Percentiles rank a stretch among this genome's conserved stretches.
These are phyloP conservation scores for Cyphomyrus discorhynchus DNA, from an alignment of 2,113 vertebrate species.

Conservation along the genomic window DNA sequence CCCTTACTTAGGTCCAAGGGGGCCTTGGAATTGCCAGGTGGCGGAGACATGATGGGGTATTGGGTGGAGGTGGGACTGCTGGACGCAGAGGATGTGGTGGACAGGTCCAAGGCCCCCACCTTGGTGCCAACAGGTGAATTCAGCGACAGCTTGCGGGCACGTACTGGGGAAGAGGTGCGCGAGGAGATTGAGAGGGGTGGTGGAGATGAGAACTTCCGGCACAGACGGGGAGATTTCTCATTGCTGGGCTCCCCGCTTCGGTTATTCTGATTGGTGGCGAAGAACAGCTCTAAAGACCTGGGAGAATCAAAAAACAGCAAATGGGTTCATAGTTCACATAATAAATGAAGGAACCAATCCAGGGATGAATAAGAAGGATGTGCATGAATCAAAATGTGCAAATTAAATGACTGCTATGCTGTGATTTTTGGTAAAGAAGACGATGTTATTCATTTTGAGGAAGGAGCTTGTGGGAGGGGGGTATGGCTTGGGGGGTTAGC, in stretches of 20 bases:
- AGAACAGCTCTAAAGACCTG: slow-evolving; percentile 95
- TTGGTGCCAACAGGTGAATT: slow-evolving; percentile 80
- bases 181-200: slow-evolving; percentile 82
- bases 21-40: slow-evolving; percentile 62
- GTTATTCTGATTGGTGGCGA: slow-evolving; percentile 84
- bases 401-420: neutral
- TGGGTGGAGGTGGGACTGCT: slow-evolving; percentile 68
- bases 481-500: neutral
- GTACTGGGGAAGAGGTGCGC: slow-evolving; percentile 81
- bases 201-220: slow-evolving; percentile 93
- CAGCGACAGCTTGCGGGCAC: slow-evolving; percentile 83
- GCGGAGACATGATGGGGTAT: slow-evolving; percentile 70
- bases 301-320: slow-evolving; percentile 4
- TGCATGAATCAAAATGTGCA: neutral
- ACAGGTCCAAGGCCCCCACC: slow-evolving; percentile 77
- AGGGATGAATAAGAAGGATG: neutral
- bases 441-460: neutral
- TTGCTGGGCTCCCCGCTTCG: slow-evolving; percentile 70
- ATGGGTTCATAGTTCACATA: slow-evolving; percentile 7
- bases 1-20: slow-evolving; percentile 68
- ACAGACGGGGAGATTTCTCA: slow-evolving; percentile 83
- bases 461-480: neutral
- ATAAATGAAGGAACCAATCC: neutral
- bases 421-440: neutral
- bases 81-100: slow-evolving; percentile 66